phyloP scores from a whole-genome alignment of 2,888 invertebrate genomes.

The Agapostemon virescens region DNA sequence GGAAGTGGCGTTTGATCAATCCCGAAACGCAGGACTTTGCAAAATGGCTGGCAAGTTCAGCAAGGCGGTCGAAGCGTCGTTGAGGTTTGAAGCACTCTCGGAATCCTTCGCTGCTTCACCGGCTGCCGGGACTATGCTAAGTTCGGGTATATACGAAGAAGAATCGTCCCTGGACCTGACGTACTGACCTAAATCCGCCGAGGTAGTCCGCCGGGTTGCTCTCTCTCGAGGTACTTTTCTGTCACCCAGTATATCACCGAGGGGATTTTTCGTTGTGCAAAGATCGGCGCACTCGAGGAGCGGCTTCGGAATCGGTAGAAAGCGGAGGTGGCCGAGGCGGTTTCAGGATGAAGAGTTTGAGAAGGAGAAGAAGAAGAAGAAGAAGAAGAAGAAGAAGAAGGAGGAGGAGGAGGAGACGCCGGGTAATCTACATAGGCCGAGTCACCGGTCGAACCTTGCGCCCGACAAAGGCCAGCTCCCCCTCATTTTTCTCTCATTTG shows the following conservation, averaged over 20 bases:
- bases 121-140: not conserved
- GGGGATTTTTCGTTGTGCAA: conserved; percentile 5
- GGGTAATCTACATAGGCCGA: conserved; percentile 77
- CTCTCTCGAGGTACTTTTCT: not conserved
- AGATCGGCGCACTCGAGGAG: not conserved
- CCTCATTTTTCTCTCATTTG: conserved; percentile 79
- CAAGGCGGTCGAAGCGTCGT: not conserved
- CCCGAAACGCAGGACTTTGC: not conserved
- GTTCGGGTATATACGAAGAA: not conserved
- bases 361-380: conserved; percentile 28
- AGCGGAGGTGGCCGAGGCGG: conserved; percentile 51
- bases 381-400: conserved; percentile 14
- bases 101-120: not conserved
- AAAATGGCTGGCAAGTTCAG: too few species aligned
- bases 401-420: conserved; percentile 49
- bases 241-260: not conserved
- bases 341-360: conserved; percentile 63
- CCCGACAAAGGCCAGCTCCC: conserved; percentile 80
- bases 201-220: not conserved
- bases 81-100: not conserved
- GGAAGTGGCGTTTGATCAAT: not conserved
- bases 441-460: conserved; percentile 77
- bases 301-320: conserved; percentile 31
- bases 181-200: not conserved
- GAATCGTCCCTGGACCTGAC: not conserved